phyloP scores from a whole-genome alignment of 1,140 invertebrate species.

The Penaeus indicus region DNA sequence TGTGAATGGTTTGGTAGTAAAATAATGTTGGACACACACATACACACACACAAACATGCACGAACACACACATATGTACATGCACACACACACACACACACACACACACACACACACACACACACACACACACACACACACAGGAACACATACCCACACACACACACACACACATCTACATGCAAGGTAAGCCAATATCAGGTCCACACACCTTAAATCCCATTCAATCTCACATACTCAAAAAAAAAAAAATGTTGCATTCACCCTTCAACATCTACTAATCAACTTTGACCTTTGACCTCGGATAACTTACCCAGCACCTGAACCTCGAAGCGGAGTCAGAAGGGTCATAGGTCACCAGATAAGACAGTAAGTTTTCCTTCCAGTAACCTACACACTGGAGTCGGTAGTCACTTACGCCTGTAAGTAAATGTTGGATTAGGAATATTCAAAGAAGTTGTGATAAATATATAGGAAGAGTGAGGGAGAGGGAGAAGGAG shows the following conservation, averaged over 20 bases:
- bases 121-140: too few relatives aligned
- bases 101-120: neutral
- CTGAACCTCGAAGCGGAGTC: slow-evolving; percentile 96
- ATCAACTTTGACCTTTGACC: neutral
- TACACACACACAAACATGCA: too few relatives aligned
- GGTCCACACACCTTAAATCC: too few relatives aligned
- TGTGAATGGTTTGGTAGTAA: too few relatives aligned
- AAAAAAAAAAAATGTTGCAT: neutral
- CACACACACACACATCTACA: too few relatives aligned
- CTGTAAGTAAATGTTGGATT: slow-evolving; percentile 70
- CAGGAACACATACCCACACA: too few relatives aligned
- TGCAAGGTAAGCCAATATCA: too few relatives aligned
- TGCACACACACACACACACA: neutral
- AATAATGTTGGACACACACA: too few relatives aligned
- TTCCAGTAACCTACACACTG: slow-evolving; percentile 98
- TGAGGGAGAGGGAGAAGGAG: too few relatives aligned
- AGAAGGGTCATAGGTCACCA: slow-evolving; percentile 95
- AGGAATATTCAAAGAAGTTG: neutral
- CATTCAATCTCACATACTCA: neutral
- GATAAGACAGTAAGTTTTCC: slow-evolving; percentile 96
- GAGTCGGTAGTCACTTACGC: slow-evolving; percentile 94
- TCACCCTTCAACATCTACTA: neutral
- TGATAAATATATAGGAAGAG: too few relatives aligned
- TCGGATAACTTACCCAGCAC: slow-evolving; percentile 83
- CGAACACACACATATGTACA: too few relatives aligned